These are phyloP conservation scores for Drosophila glabriapex DNA, from an alignment of 2,888 invertebrate genomes.

Conservation along the genomic window DNA sequence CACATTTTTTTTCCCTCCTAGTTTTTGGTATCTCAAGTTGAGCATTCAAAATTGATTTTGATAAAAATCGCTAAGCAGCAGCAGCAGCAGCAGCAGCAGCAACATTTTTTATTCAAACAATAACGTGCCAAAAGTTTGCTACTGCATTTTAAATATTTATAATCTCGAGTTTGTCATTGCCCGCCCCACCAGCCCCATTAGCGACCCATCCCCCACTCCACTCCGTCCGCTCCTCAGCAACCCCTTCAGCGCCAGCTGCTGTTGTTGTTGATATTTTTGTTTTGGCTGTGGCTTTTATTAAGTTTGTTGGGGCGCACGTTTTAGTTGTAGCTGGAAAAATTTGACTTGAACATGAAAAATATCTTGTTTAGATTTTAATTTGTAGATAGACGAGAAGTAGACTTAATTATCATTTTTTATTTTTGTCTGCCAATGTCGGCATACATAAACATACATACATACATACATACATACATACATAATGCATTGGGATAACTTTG, in stretches of 20 bases:
- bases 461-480: conserved; percentile 54
- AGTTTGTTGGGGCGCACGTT: conserved; percentile 81
- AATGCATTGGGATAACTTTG: conserved; percentile 62
- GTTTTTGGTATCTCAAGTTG: conserved; percentile 53
- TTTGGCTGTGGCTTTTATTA: conserved; percentile 22
- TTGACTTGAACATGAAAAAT: conserved; percentile 81
- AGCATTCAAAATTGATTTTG: conserved; percentile 69
- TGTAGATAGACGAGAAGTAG: conserved; percentile 82
- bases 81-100: neutral
- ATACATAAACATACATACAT: conserved; percentile 21
- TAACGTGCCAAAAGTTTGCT: conserved; percentile 84
- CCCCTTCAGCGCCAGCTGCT: neutral
- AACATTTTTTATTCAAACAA: conserved; percentile 70
- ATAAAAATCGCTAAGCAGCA: conserved; percentile 72
- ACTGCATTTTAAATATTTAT: conserved; percentile 83
- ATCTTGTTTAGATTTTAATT: conserved; percentile 84
- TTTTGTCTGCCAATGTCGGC: conserved; percentile 41
- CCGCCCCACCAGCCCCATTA: conserved; percentile 27
- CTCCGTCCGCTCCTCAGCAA: neutral
- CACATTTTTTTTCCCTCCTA: conserved; percentile 22
- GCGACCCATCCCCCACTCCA: neutral
- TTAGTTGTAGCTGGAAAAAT: conserved; percentile 79
- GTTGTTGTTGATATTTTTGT: conserved; percentile 4
- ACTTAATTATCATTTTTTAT: conserved; percentile 83
- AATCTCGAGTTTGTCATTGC: conserved; percentile 65